Percentiles rank a stretch among this genome's conserved stretches.
phyloP scores from a whole-genome alignment of 2,113 vertebrate species.

The chimpanzee (Pan troglodytes) region DNA sequence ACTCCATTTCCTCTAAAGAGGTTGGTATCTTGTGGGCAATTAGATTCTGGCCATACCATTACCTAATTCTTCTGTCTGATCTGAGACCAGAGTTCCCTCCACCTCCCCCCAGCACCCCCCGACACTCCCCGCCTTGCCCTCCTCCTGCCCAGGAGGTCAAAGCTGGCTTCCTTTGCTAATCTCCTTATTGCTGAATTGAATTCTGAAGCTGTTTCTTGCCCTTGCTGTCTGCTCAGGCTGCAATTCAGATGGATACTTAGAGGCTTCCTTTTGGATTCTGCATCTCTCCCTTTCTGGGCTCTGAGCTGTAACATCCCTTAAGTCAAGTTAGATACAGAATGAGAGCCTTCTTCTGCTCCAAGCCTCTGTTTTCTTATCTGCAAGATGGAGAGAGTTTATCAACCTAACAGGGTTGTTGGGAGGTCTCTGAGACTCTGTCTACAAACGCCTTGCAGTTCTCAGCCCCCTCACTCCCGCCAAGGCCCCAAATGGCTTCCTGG shows the following conservation, averaged over 20 bases:
- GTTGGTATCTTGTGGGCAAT: constrained; percentile 53
- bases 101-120: no score
- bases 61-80: constrained; percentile 61
- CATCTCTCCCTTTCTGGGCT: not conserved
- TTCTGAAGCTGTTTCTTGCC: constrained; percentile 40
- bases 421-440: not conserved
- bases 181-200: constrained; percentile 67
- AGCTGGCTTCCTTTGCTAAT: constrained; percentile 61
- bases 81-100: not conserved
- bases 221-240: not conserved
- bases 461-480: not conserved
- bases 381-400: not conserved
- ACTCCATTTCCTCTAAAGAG: constrained; percentile 71
- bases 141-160: constrained; percentile 21
- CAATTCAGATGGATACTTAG: not conserved
- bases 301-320: not conserved
- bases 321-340: not conserved
- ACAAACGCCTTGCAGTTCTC: not conserved
- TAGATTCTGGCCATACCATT: constrained; percentile 62
- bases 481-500: not conserved
- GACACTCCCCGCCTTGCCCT: not conserved
- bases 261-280: not conserved
- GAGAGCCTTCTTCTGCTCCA: rapidly evolving
- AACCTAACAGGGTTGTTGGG: not conserved
- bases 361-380: not conserved